phyloP scores from a whole-genome alignment of 2,113 vertebrate genomes.

The Pluvialis apricaria region DNA sequence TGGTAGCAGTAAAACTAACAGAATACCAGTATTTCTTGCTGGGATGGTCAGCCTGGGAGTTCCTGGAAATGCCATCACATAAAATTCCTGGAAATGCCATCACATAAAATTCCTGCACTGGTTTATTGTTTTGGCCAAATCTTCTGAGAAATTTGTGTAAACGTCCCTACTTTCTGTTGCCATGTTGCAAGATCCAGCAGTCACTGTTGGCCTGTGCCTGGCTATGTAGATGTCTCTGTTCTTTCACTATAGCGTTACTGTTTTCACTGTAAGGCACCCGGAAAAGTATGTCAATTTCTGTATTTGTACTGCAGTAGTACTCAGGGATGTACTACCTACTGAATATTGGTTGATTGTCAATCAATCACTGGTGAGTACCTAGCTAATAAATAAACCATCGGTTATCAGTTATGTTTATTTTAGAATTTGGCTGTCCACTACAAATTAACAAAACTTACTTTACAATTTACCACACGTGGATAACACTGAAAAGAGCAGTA shows the following conservation, averaged over 20 bases:
- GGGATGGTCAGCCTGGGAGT: neutral
- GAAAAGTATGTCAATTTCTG: fast-evolving
- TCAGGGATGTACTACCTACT: neutral
- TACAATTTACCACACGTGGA: neutral
- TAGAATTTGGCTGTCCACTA: neutral
- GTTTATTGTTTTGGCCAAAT: neutral
- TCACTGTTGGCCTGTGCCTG: neutral
- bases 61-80: neutral
- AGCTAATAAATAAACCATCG: neutral
- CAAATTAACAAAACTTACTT: neutral
- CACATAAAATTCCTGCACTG: neutral
- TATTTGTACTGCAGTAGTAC: neutral
- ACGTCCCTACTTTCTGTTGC: neutral
- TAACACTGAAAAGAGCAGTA: neutral
- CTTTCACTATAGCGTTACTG: neutral
- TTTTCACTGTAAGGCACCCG: neutral
- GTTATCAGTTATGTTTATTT: neutral
- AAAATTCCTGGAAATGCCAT: neutral
- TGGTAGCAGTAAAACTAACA: neutral
- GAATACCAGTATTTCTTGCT: neutral
- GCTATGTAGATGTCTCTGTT: neutral
- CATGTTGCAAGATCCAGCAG: neutral
- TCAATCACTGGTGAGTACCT: neutral
- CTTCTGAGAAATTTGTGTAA: neutral
- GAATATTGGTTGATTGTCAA: neutral